A percentile compares a stretch with the other conserved stretches of the same genome.
phyloP scores from a whole-genome alignment of 2,113 vertebrate species.

The Lophius piscatorius region DNA sequence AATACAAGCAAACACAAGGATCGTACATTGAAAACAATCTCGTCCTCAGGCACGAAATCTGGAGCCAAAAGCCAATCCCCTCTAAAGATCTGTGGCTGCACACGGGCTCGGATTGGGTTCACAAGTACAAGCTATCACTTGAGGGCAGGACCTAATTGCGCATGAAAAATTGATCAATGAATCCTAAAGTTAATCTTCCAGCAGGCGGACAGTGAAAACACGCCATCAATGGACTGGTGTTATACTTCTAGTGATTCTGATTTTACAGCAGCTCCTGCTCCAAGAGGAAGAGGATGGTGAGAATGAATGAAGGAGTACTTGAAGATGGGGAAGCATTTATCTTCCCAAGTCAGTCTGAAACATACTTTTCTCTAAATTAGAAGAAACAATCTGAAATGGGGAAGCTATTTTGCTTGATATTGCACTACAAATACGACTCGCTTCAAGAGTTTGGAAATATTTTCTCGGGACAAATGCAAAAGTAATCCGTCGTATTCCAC shows the following conservation, averaged over 20 bases:
- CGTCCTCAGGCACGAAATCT: not conserved
- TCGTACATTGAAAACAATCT: not conserved
- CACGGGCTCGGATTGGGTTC: conserved; percentile 32
- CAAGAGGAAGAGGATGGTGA: not conserved
- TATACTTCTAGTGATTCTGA: not conserved
- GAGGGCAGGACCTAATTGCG: conserved; percentile 45
- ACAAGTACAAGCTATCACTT: conserved; percentile 39
- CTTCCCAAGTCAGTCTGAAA: not conserved
- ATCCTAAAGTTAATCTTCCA: conserved; percentile 42
- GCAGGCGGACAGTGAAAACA: conserved; percentile 10
- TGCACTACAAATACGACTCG: not conserved
- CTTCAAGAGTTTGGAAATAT: not conserved
- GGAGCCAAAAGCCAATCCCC: conserved; percentile 10
- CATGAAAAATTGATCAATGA: conserved; percentile 60
- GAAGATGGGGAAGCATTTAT: not conserved
- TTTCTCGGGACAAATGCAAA: not conserved
- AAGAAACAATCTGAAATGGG: not conserved
- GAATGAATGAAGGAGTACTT: not conserved
- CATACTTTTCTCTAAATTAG: not conserved
- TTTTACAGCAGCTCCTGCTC: not conserved
- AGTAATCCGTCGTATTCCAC: not conserved
- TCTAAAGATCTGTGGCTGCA: conserved; percentile 32
- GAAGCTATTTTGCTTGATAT: not conserved
- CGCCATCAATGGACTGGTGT: not conserved
- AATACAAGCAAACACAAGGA: not conserved